Base-by-base conservation (phyloP, 1,140 invertebrate species). In the Sweltsa coloradensis region DNA sequence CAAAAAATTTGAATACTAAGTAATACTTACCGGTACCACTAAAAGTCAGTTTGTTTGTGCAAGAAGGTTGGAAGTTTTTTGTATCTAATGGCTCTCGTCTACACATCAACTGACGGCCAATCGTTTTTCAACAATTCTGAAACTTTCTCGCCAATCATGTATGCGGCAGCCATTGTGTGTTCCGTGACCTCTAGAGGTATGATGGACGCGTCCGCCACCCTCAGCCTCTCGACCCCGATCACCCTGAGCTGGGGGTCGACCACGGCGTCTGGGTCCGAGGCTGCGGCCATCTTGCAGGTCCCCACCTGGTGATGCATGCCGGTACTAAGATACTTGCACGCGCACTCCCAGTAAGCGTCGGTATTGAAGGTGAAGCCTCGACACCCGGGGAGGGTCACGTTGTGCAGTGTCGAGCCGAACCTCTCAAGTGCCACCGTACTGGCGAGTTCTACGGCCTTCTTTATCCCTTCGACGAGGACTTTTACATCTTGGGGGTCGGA, bases 231-330 rank as follows among this genome's bases (percentile, higher is more conserved):
- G 9, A 52, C 41, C 7, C 50, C 52, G 11, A 23, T 31, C 5
- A 53, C 79, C 57, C 65, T 73, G 1, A 92, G 61, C 41, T 80
- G 60, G 0, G 77, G 70, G 61, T 85, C 77, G 0, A 91, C 85
- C 0, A 91, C 85, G 1, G 85, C 78, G 23, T 65, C 59, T 2
- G 66, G 57, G 61, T 89, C 85, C 1, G 54, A 60, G 1, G 51
- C 16, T 0, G 80, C 75, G 0, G 86, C 86, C 87, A 90, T 90
- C 61, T 81, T 85, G 19, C 72, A 77, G 0, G 82, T 84, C 0
- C 77, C 70, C 4, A 76, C 66, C 49, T 81, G 79, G 57, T 88
- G 83, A 54, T 85, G 81, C 51, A 83, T 68, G 31, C 76, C 76
- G 0, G 69, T 58, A 0, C 73, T 74, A 5, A 81, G 53, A 37